These are phyloP conservation scores for Neostethus bicornis DNA, from an alignment of 2,797 vertebrate genomes.

Conservation along the genomic window DNA sequence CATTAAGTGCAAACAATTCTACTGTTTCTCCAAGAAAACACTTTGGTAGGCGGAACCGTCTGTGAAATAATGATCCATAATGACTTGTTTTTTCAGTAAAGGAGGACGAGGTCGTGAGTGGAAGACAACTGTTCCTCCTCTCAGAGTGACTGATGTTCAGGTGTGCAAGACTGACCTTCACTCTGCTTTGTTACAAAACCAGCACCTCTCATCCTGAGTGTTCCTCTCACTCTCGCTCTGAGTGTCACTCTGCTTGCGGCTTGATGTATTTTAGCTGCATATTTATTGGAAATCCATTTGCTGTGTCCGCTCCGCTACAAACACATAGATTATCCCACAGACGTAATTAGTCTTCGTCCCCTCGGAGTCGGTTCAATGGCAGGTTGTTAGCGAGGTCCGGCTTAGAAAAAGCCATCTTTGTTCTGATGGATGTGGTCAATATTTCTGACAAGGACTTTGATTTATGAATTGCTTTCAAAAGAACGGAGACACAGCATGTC, in stretches of 20 bases:
- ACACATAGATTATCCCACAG: constrained; percentile 38
- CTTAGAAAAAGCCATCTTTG: constrained; percentile 18
- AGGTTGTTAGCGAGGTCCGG: constrained; percentile 16
- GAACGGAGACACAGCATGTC: no score
- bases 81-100: background rate
- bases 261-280: constrained; percentile 25
- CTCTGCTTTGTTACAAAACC: background rate
- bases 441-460: background rate
- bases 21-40: no score
- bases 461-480: no score
- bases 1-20: no score
- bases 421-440: constrained; percentile 22
- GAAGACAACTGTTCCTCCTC: background rate
- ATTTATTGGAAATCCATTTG: constrained; percentile 54
- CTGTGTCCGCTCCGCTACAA: constrained; percentile 17
- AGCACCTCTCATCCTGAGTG: constrained; percentile 11
- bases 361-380: constrained; percentile 8
- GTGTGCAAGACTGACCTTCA: background rate
- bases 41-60: no score
- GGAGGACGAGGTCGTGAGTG: background rate
- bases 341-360: constrained; percentile 33
- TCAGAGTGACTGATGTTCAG: background rate
- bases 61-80: background rate
- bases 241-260: constrained; percentile 25
- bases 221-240: constrained; percentile 4